Percentiles rank a stretch among this genome's conserved stretches.
phyloP scores from a whole-genome alignment of 2,888 invertebrate species.

The Drosophila mimica region DNA sequence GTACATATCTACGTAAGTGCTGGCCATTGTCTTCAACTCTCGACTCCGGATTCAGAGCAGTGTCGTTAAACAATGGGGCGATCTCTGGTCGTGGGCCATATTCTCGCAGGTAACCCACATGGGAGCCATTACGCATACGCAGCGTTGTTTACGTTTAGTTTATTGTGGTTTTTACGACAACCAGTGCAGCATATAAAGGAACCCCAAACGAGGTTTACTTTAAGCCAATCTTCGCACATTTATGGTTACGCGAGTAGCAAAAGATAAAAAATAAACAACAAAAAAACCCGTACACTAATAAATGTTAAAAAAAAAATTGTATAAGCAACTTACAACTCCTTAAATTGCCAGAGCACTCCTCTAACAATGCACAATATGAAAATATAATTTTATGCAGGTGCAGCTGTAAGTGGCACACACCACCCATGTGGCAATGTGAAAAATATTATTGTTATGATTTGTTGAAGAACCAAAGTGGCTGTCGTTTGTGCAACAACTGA shows the following conservation, averaged over 20 bases:
- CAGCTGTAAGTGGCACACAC: neutral
- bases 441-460: slow-evolving; percentile 23
- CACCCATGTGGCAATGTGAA: neutral
- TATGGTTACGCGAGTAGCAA: slow-evolving; percentile 56
- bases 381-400: neutral
- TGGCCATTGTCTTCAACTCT: slow-evolving; percentile 25
- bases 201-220: slow-evolving; percentile 25
- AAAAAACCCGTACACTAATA: slow-evolving; percentile 20
- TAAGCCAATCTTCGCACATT: slow-evolving; percentile 52
- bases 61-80: slow-evolving; percentile 41
- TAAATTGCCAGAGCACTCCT: neutral
- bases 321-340: slow-evolving; percentile 16
- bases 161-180: slow-evolving; percentile 76
- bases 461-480: neutral
- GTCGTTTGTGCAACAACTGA: neutral
- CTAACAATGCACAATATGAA: neutral
- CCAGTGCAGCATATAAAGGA: slow-evolving; percentile 69
- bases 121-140: slow-evolving; percentile 74
- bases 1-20: neutral
- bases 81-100: slow-evolving; percentile 20
- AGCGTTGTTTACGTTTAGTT: slow-evolving; percentile 71
- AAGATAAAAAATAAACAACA: neutral
- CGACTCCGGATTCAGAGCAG: slow-evolving; percentile 11
- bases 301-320: neutral
- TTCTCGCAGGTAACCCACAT: slow-evolving; percentile 51